A percentile compares a stretch with the other conserved stretches of the same genome.
These are phyloP conservation scores for Condylostylus longicornis DNA, from an alignment of 1,140 invertebrate species.

Conservation along the genomic window DNA sequence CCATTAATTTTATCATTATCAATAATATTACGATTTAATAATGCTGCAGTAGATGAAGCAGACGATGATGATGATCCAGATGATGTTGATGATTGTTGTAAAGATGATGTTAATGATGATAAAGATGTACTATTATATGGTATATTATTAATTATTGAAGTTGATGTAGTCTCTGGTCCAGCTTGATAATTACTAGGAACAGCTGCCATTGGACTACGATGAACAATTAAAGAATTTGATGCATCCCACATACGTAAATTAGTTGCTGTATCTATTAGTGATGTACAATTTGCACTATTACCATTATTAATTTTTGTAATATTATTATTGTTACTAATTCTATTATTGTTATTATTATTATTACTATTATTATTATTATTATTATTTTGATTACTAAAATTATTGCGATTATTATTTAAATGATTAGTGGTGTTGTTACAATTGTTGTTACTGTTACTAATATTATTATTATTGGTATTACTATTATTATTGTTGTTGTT, in stretches of 20 bases:
- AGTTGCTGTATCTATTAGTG: not conserved
- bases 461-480: too few species aligned
- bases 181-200: conserved; percentile 35
- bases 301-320: not conserved
- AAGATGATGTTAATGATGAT: conserved; percentile 9
- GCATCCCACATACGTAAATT: conserved; percentile 4
- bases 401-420: too few species aligned
- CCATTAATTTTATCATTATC: conserved; percentile 35
- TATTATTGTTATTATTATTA: too few species aligned
- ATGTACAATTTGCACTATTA: not conserved
- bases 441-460: conserved; percentile 1
- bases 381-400: too few species aligned
- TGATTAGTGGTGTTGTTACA: too few species aligned
- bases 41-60: conserved; percentile 6
- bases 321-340: conserved; percentile 3
- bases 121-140: conserved; percentile 13
- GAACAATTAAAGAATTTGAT: conserved; percentile 17
- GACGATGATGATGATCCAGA: conserved; percentile 4
- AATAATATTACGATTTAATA: conserved; percentile 11
- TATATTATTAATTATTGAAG: conserved; percentile 12
- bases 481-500: too few species aligned
- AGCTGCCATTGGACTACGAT: conserved; percentile 30
- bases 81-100: conserved; percentile 5
- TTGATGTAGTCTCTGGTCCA: conserved; percentile 27
- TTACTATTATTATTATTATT: too few species aligned